Evolutionary conservation across 2,888 invertebrate genomes (phyloP), one percentile per base, ranked within the genome.

Genomic region (Lepidochitona cinerea): DNA sequence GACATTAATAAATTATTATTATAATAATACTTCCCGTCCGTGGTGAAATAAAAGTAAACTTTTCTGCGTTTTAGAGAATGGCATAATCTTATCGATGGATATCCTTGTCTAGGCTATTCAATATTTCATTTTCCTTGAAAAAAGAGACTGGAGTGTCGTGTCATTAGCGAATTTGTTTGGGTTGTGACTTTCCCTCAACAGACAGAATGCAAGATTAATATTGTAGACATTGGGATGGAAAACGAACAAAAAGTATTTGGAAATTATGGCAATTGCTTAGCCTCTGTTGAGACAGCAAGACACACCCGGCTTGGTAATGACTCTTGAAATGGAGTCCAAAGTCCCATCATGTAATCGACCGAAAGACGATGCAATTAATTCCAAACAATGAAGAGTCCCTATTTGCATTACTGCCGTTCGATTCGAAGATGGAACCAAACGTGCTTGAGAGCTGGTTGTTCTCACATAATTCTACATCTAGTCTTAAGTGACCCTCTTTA

Each of bases 401-500:
- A 59, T 59, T 59, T 59, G 59, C 59, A 59, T 59, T 59, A 59
- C 32, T 29, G 59, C 29, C 59, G 23, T 59, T 59, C 59, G 59
- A 59, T 59, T 23, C 29, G 26, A 32, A 26, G 59, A 18, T 59
- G 4, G 29, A 23, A 59, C 18, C 12, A 26, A 59, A 59, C 59
- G 59, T 59, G 59, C 18, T 26, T 59, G 9, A 41, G 18, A 9
- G 9, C 41, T 9, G 18, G 9, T 18, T 12, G 41, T 41, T 9
- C 18, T 9, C 41, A 41, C 41, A 41, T 41, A 41, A 41, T 41
- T 18, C 18, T 41, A 41, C 41, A 41, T 41, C 9, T 12, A 41
- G 41, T 18, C 18, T 41, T 41, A 9, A 12, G 9, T 41, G 41
- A 41, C 41, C 41, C 41, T 41, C 41, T 41, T 18, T 12, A 12